Conservation (phyloP, 64 coral and sea anemone species). For the Montipora efflorescens region DNA sequence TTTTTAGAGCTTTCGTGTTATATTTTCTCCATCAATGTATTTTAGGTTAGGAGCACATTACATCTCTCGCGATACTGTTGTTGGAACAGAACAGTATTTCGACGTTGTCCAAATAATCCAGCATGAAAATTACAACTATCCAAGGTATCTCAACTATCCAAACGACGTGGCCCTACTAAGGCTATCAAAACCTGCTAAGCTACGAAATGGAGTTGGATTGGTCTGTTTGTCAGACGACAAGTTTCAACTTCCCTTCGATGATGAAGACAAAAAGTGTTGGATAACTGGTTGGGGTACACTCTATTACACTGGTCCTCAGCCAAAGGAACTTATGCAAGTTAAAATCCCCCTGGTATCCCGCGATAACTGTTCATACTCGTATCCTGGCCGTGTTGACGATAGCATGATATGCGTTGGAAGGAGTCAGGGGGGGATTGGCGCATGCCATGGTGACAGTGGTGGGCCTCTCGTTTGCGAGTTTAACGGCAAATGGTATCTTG, state of each 20-base stretch:
- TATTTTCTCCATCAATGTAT: too few species aligned
- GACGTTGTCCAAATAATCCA: background rate
- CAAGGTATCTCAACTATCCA: too few species aligned
- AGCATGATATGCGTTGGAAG: conserved; percentile 23
- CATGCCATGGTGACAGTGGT: conserved; percentile 56
- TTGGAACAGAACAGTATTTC: background rate
- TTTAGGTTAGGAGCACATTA: conserved; percentile 11
- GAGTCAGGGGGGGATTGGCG: background rate
- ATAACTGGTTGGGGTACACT: conserved; percentile 76
- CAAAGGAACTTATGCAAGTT: conserved; percentile 66
- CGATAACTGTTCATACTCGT: background rate
- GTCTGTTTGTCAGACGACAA: conserved; percentile 16
- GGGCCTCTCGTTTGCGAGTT: conserved; percentile 68
- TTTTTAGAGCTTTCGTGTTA: too few species aligned
- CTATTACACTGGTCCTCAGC: conserved; percentile 5
- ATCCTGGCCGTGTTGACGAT: background rate
- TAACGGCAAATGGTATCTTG: conserved; percentile 17
- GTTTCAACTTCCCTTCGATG: conserved; percentile 16
- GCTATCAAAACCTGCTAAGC: background rate
- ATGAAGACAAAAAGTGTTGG: conserved; percentile 20
- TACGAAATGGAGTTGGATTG: conserved; percentile 21
- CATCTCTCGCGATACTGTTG: background rate
- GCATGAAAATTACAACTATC: background rate
- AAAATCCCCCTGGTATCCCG: conserved; percentile 62
- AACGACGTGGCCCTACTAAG: conserved; percentile 20